Base-by-base conservation (phyloP, 2,888 invertebrate genomes). In the Pseudococcus jackbeardsleyi region DNA sequence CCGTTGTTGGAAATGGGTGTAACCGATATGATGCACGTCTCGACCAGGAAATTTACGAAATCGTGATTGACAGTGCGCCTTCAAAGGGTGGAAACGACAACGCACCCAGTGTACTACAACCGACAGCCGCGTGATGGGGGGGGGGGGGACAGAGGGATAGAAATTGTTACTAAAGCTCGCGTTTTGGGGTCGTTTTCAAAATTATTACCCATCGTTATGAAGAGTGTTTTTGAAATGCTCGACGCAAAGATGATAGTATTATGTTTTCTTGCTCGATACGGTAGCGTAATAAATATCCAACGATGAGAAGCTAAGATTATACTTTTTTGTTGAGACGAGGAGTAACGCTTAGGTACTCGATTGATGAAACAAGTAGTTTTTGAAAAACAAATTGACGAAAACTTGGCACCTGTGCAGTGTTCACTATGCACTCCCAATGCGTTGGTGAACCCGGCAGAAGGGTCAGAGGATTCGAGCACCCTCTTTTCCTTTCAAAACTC, bases 21-120 rank as follows among this genome's bases (percentile, higher is more conserved):
- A 86, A 86, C 86, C 86, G 86, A 86, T 86, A 86, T 86, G 86
- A 86, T 86, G 19, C 86, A 64, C 42, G 86, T 86, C 86, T 86
- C 86, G 86, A 72, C 86, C 86, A 86, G 86, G 86, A 86, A 86
- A 72, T 72, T 86, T 46, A 39, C 86, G 72, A 86, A 86, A 86
- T 86, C 72, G 86, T 86, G 86, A 86, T 86, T 86, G 86, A 86
- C 72, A 86, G 72, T 48, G 72, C 72, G 64, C 59, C 59, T 86
- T 86, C 46, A 86, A 86, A 85, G 39, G 86, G 86, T 59, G 39
- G 68, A 68, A 46, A 42, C 19, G 26, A 22, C 59, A 26, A 33
- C 46, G 26, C 85, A n/a, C 15, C n/a, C 3, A 1, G 39, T 19
- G 42, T 42, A 33, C 26, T 33, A 33, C 26, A 33, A 33, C 3